Percentiles rank a stretch among this genome's conserved stretches.
Conservation (phyloP, 37 sponge, comb jelly and placozoan genomes). For the Halisarca cf. caerulea region DNA sequence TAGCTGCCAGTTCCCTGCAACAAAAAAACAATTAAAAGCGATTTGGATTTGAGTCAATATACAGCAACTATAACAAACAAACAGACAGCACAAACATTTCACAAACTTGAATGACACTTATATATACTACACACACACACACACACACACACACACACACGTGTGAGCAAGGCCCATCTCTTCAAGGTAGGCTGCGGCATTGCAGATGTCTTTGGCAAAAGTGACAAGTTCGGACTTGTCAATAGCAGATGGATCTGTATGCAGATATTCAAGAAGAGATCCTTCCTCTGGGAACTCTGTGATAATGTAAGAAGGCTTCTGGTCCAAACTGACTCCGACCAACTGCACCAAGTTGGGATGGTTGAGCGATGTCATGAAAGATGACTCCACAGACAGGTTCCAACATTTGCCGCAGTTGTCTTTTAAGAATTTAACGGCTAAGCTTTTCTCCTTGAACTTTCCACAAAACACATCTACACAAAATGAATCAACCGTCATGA, state of each 20-base stretch:
- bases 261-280: slow-evolving; percentile 84
- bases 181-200: slow-evolving; percentile 89
- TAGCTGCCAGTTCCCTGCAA: too few relatives aligned
- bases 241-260: slow-evolving; percentile 91
- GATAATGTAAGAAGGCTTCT: slow-evolving; percentile 74
- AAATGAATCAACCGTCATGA: too few relatives aligned
- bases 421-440: slow-evolving; percentile 60
- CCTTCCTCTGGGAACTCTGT: slow-evolving; percentile 98
- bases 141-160: slow-evolving; percentile 21
- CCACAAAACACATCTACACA: slow-evolving; percentile 67
- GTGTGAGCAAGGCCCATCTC: slow-evolving; percentile 80
- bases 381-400: slow-evolving; percentile 62
- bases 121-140: neutral
- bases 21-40: too few relatives aligned
- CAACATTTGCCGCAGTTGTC: slow-evolving; percentile 27
- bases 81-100: too few relatives aligned
- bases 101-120: too few relatives aligned
- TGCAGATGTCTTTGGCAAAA: slow-evolving; percentile 78
- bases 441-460: slow-evolving; percentile 45
- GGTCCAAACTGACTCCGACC: slow-evolving; percentile 84
- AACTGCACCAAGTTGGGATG: slow-evolving; percentile 91
- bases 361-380: slow-evolving; percentile 61
- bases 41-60: too few relatives aligned
- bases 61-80: too few relatives aligned
- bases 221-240: slow-evolving; percentile 65